Evolutionary conservation across 2,797 vertebrate species (phyloP).

Genomic region (Heterohyrax brucei): DNA sequence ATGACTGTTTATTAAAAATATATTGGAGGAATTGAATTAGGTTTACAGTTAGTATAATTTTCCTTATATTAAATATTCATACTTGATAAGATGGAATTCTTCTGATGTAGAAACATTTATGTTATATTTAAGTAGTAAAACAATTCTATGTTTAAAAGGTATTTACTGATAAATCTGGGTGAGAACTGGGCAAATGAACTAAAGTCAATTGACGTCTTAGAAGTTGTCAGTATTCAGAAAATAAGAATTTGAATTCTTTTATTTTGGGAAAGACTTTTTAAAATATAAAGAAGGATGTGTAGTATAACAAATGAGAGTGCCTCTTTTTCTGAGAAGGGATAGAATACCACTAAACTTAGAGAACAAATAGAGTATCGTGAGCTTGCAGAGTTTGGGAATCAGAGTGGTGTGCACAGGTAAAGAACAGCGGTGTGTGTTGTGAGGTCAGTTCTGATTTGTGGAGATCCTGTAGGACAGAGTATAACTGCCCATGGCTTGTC

Average conservation of each 20-base stretch:
- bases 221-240: slow-evolving; percentile 29
- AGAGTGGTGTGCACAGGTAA: neutral
- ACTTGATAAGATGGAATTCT: slow-evolving; percentile 16
- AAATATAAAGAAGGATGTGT: neutral
- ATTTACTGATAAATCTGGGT: slow-evolving; percentile 5
- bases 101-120: neutral
- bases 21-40: slow-evolving; percentile 15
- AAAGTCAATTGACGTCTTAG: slow-evolving; percentile 34
- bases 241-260: slow-evolving; percentile 50
- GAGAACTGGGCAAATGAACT: slow-evolving; percentile 33
- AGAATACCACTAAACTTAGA: neutral
- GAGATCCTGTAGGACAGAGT: neutral
- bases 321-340: neutral
- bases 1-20: slow-evolving; percentile 49
- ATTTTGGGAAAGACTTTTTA: slow-evolving; percentile 51
- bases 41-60: slow-evolving; percentile 48
- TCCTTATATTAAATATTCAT: slow-evolving; percentile 53
- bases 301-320: neutral
- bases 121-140: slow-evolving; percentile 57
- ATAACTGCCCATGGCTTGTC: neutral
- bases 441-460: too few species aligned
- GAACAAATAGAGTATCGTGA: too few species aligned
- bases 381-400: neutral
- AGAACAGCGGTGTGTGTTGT: neutral
- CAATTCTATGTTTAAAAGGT: slow-evolving; percentile 31